These are phyloP conservation scores for Probosciger aterrimus DNA, from an alignment of 2,113 vertebrate species.

Conservation along the genomic window DNA sequence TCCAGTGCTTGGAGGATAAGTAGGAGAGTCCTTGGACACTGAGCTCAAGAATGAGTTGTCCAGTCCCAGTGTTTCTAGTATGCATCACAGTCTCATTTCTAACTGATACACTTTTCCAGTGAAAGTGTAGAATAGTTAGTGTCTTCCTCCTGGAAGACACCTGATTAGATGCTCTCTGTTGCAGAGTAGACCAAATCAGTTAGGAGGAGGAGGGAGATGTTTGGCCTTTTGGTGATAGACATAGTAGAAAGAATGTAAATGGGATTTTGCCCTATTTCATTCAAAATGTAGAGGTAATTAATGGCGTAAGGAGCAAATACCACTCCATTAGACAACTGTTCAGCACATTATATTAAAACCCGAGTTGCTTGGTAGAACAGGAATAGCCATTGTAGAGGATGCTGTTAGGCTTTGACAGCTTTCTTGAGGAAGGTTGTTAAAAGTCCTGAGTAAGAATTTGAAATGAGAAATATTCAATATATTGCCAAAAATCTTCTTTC, in stretches of 20 bases:
- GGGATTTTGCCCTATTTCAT: neutral
- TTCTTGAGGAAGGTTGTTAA: neutral
- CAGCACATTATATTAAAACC: neutral
- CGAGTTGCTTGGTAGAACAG: neutral
- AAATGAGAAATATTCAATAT: neutral
- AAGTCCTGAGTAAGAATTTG: neutral
- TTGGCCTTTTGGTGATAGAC: neutral
- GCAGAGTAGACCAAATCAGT: neutral
- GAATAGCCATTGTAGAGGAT: neutral
- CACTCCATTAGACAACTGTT: neutral
- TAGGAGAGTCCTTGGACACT: neutral
- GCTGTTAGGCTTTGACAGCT: neutral
- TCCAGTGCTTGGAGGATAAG: neutral
- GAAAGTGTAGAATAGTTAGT: neutral
- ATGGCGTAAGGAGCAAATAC: neutral
- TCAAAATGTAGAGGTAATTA: slow-evolving; percentile 7
- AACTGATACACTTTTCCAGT: neutral
- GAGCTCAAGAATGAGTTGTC: neutral
- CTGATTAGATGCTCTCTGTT: neutral
- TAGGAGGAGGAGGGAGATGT: neutral
- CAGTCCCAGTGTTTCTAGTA: neutral
- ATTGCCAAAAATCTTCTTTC: neutral
- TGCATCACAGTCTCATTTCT: neutral
- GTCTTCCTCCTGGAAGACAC: neutral
- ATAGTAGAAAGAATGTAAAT: neutral